Percentiles rank a stretch among this genome's conserved stretches.
These are phyloP conservation scores for Merluccius polli DNA, from an alignment of 2,797 vertebrate genomes.

Conservation along the genomic window DNA sequence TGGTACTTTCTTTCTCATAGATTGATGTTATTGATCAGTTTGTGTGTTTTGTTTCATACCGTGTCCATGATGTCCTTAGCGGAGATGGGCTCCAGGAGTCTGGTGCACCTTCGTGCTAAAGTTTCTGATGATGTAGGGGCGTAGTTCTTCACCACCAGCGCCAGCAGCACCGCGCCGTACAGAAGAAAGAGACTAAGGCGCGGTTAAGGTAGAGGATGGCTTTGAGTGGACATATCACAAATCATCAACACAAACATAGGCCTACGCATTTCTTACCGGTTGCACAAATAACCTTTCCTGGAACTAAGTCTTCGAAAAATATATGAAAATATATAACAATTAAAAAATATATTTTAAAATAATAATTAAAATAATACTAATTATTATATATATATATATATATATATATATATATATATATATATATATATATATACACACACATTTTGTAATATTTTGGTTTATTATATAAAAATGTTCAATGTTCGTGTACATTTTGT, in stretches of 20 bases:
- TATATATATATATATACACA: too few species aligned
- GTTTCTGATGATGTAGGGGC: background rate
- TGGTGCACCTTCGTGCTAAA: background rate
- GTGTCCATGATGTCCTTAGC: rapidly evolving
- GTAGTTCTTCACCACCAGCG: background rate
- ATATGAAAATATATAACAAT: too few species aligned
- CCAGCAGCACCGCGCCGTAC: background rate
- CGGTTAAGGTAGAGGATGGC: background rate
- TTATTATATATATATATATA: too few species aligned
- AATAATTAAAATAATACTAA: background rate
- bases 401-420: too few species aligned
- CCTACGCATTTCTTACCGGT: background rate
- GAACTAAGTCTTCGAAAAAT: background rate
- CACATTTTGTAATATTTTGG: too few species aligned
- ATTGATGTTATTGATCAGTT: background rate
- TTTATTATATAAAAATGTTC: too few species aligned
- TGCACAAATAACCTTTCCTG: background rate
- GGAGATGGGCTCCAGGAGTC: background rate
- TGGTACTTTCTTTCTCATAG: background rate
- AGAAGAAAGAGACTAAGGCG: background rate
- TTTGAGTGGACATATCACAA: background rate
- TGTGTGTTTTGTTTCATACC: background rate
- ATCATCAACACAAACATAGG: background rate
- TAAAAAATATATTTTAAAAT: too few species aligned
- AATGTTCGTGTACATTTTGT: too few species aligned